A percentile compares a stretch with the other conserved stretches of the same genome.
phyloP scores from a whole-genome alignment of 2,797 vertebrate genomes.

The Lateolabrax maculatus region DNA sequence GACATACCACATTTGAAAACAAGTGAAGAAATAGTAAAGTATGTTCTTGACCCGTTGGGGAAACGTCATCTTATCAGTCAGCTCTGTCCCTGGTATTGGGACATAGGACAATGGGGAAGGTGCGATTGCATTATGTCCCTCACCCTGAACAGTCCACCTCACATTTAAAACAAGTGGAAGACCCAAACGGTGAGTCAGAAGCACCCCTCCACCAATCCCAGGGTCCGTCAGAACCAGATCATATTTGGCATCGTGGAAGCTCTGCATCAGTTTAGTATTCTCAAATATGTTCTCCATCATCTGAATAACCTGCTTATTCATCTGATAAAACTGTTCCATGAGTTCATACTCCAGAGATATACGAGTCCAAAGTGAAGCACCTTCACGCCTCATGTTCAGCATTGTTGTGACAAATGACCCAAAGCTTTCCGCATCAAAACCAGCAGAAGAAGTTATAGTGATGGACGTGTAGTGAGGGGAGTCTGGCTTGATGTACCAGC shows the following conservation, averaged over 20 bases:
- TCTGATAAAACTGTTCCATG: conserved; percentile 9
- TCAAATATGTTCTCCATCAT: conserved; percentile 56
- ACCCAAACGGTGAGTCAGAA: conserved; percentile 66
- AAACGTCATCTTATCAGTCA: conserved; percentile 76
- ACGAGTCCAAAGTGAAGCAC: conserved; percentile 49
- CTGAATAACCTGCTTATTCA: conserved; percentile 5
- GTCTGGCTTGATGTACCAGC: conserved; percentile 71
- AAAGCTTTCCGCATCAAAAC: conserved; percentile 37
- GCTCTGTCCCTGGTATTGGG: conserved; percentile 44
- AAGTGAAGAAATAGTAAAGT: conserved; percentile 32
- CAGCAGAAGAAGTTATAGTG: neutral
- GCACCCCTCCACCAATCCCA: conserved; percentile 50
- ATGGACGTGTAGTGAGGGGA: conserved; percentile 68
- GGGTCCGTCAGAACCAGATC: conserved; percentile 78
- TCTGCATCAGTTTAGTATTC: conserved; percentile 61
- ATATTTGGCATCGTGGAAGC: conserved; percentile 61
- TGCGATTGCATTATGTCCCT: conserved; percentile 64
- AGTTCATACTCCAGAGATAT: conserved; percentile 47
- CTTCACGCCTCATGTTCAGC: conserved; percentile 25
- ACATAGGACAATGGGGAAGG: conserved; percentile 74
- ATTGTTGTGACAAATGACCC: neutral
- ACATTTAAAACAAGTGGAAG: conserved; percentile 78
- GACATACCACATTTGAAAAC: conserved; percentile 39
- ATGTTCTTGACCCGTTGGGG: conserved; percentile 55
- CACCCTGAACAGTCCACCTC: conserved; percentile 72